Base-by-base conservation (phyloP, 2,888 invertebrate species). In the Leucania comma region DNA sequence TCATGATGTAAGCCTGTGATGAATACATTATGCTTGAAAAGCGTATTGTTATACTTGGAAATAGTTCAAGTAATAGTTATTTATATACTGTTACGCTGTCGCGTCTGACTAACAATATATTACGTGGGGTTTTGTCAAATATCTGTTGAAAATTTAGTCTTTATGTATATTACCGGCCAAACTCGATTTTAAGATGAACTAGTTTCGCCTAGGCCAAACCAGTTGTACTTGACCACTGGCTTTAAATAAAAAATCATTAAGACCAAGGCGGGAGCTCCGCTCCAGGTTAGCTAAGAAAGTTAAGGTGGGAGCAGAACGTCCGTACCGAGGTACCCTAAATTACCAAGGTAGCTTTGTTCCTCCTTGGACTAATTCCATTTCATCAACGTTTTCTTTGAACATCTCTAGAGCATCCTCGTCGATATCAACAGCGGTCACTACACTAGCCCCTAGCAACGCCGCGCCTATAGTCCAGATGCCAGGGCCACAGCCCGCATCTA, bases 401-500 rank as follows among this genome's bases (percentile, higher is more conserved):
- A 97, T 96, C 46, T 97, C 93, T n/a, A 99, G 91, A 0, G 98
- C 99, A 86, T 98, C 98, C 0, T 92, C 89, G 92, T 99, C 99
- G 76, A 99, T 97, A 90, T 99, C 99, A 83, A 99, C 97, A 6
- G 98, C 98, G 42, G 98, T 94, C 9, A 98, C 98, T 56, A 97
- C 94, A 74, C 96, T 96, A 3, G 99, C 98, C 8, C 98, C 98
- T 22, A 99, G 94, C 66, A 99, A 94, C 22, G 97, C 97, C 8
- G 98, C 97, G 0, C 99, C 99, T 64, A 99, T 96, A 54, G 98
- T 96, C 12, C 99, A 96, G 83, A 98, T 97, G 5, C 99, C 99
- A 88, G 98, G 98, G 0, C 99, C 99, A 90, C 98, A 98, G 2
- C 99, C 99, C 54, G 99, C 97, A 94, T 99, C 99, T 0, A 98